Conservation (phyloP, 2,113 vertebrate species). For the Lycaon pictus region DNA sequence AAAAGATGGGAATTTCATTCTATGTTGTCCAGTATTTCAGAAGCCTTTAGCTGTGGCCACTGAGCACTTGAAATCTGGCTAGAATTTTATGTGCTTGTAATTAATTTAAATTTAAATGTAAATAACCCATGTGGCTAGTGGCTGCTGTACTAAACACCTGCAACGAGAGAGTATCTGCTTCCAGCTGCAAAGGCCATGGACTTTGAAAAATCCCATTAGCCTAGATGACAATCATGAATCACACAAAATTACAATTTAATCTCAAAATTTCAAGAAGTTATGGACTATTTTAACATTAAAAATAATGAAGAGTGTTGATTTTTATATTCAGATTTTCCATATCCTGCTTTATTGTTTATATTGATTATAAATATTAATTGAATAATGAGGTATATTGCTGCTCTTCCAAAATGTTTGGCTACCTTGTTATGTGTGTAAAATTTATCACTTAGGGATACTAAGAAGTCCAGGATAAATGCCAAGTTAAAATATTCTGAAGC, state of each 20-base stretch:
- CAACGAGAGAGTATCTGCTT: neutral
- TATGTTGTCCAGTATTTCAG: neutral
- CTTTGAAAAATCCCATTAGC: neutral
- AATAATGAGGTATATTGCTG: neutral
- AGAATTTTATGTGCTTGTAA: neutral
- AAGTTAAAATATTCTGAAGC: neutral
- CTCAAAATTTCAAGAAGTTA: slow-evolving; percentile 11
- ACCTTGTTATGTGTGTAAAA: neutral
- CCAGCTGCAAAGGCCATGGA: neutral
- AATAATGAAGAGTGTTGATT: neutral
- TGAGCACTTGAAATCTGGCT: neutral
- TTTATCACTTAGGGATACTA: neutral
- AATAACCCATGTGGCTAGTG: neutral
- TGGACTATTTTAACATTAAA: slow-evolving; percentile 14
- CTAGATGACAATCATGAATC: neutral
- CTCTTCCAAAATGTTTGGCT: neutral
- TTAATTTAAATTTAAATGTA: slow-evolving; percentile 1
- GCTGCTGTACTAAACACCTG: rapidly evolving
- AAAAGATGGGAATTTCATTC: neutral
- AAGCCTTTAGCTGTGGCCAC: neutral
- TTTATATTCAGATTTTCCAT: neutral
- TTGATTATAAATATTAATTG: neutral
- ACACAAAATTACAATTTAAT: slow-evolving; percentile 14
- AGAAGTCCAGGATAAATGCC: neutral
- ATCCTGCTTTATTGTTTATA: neutral